Percentiles rank a stretch among this genome's conserved stretches.
Conservation (phyloP, 2,888 invertebrate species). For the Mycalesis mineus region DNA sequence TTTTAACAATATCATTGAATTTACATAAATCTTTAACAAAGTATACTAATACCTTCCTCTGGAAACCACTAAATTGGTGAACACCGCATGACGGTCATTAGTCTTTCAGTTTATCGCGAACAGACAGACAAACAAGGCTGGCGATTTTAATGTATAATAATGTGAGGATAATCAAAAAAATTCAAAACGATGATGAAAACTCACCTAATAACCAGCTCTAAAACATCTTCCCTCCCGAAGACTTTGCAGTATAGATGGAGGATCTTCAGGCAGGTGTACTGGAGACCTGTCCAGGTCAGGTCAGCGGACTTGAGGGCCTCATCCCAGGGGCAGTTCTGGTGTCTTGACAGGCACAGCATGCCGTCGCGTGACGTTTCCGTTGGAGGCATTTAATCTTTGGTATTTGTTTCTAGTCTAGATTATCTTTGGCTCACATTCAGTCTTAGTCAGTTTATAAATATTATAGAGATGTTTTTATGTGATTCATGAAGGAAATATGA, state of each 20-base stretch:
- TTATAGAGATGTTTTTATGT: not conserved
- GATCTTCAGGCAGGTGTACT: conserved; percentile 89
- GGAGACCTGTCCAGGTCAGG: conserved; percentile 89
- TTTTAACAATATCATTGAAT: too few species aligned
- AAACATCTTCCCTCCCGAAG: conserved; percentile 87
- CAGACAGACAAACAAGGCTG: too few species aligned
- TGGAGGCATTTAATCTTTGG: conserved; percentile 66
- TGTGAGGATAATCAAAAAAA: too few species aligned
- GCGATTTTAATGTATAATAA: too few species aligned
- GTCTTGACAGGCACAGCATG: conserved; percentile 81
- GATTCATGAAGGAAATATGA: conserved; percentile 20
- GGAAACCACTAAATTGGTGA: too few species aligned
- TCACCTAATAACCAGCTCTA: conserved; percentile 89
- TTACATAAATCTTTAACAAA: too few species aligned
- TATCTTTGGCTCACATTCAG: conserved; percentile 20
- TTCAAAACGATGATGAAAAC: conserved; percentile 33
- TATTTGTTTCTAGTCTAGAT: conserved; percentile 13
- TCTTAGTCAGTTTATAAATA: not conserved
- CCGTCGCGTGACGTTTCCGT: conserved; percentile 64
- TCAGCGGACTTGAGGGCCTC: conserved; percentile 75
- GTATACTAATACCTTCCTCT: too few species aligned
- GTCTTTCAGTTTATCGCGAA: too few species aligned
- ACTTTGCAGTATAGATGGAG: conserved; percentile 92
- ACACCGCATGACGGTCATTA: too few species aligned
- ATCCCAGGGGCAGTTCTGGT: conserved; percentile 80